Evolutionary conservation across 2,113 vertebrate species (phyloP).

Genomic region (Macroglossus sobrinus): DNA sequence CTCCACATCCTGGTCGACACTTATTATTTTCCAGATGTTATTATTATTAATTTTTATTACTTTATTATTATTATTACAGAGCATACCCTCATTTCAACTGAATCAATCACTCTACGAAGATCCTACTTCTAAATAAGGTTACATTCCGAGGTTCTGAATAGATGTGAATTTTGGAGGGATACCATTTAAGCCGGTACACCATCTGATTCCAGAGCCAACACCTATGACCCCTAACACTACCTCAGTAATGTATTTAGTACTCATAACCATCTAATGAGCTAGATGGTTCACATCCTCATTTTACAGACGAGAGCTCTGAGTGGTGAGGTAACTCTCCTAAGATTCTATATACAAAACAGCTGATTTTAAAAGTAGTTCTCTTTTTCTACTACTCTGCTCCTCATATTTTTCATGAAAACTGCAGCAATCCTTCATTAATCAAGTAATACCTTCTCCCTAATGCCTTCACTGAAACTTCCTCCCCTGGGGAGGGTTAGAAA

Average conservation of each 20-base stretch:
- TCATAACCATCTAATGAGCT: background rate
- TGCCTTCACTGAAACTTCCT: background rate
- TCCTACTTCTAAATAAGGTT: background rate
- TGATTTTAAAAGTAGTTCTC: background rate
- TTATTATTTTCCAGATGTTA: background rate
- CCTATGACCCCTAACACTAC: background rate
- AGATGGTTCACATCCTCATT: background rate
- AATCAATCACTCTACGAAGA: background rate
- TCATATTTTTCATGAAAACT: background rate
- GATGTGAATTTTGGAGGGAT: background rate
- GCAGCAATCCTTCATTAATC: background rate
- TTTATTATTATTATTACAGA: background rate
- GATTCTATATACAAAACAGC: background rate
- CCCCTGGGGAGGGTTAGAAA: background rate
- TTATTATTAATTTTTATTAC: background rate
- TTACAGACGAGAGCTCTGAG: background rate
- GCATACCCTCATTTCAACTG: background rate
- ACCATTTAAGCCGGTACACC: background rate
- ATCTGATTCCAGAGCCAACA: background rate
- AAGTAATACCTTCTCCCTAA: background rate
- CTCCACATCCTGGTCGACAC: background rate
- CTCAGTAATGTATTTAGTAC: background rate
- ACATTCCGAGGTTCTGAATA: background rate
- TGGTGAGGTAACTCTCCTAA: background rate
- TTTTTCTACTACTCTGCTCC: background rate